These are phyloP conservation scores for Spermophilus dauricus DNA, from an alignment of 2,113 vertebrate genomes.

Conservation along the genomic window DNA sequence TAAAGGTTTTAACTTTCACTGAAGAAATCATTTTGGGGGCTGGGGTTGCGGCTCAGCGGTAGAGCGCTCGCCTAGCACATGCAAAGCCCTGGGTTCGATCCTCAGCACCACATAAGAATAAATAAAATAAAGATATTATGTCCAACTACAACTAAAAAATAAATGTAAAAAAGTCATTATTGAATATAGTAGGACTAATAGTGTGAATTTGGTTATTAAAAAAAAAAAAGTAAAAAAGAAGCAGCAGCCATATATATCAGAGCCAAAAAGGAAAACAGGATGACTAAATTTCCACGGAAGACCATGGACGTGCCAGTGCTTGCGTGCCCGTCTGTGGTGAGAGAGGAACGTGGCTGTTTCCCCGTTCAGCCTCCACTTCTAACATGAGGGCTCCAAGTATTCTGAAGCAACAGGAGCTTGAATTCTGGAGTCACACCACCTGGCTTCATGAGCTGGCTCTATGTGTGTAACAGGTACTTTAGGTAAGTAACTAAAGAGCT, in stretches of 20 bases:
- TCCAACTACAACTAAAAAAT: no score
- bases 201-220: background rate
- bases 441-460: background rate
- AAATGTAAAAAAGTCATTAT: background rate
- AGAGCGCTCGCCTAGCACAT: no score
- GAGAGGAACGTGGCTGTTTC: background rate
- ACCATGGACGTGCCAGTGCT: background rate
- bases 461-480: background rate
- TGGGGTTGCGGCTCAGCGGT: no score
- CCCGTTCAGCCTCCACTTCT: background rate
- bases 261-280: background rate
- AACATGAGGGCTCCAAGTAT: background rate
- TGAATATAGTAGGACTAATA: background rate
- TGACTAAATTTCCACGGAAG: constrained; percentile 8
- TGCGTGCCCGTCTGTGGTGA: background rate
- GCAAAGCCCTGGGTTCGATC: no score
- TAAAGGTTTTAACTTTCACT: background rate
- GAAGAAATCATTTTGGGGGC: background rate
- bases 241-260: background rate
- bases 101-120: no score
- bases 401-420: background rate
- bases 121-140: no score
- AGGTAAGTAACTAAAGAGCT: background rate
- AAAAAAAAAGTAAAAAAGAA: background rate
- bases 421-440: background rate